These are phyloP conservation scores for Orthonyx spaldingii DNA, from an alignment of 2,113 vertebrate genomes.

Conservation along the genomic window DNA sequence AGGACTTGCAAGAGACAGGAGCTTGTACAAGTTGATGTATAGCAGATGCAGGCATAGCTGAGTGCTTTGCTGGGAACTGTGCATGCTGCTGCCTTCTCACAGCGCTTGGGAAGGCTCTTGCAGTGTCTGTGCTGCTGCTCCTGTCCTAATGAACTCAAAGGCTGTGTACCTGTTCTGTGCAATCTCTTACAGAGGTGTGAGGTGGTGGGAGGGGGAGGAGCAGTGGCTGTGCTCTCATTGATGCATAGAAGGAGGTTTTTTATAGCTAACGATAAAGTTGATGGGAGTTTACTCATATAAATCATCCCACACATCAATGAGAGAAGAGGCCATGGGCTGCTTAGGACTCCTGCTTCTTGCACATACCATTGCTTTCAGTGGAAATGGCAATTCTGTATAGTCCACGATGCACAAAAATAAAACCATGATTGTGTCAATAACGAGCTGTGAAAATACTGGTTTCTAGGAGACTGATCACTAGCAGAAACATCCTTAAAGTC, in stretches of 20 bases:
- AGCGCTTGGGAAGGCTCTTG: background rate
- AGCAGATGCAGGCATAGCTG: background rate
- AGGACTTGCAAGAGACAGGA: background rate
- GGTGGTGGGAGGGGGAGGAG: background rate
- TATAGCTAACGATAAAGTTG: background rate
- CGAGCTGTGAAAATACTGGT: background rate
- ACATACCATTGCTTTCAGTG: background rate
- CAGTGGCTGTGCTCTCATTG: background rate
- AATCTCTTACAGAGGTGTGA: background rate
- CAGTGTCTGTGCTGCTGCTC: background rate
- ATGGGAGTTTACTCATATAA: background rate
- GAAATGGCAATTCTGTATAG: conserved; percentile 56
- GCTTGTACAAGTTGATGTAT: background rate
- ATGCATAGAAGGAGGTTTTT: background rate
- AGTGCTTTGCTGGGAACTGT: background rate
- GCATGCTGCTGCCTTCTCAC: conserved; percentile 10
- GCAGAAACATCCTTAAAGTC: background rate
- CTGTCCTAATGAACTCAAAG: background rate
- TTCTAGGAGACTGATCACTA: background rate
- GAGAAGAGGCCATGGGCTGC: background rate
- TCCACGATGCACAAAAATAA: conserved; percentile 21
- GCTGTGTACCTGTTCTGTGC: background rate
- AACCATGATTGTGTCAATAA: background rate
- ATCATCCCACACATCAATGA: background rate
- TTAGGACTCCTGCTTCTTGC: background rate